Percentiles rank a stretch among this genome's conserved stretches.
phyloP scores from a whole-genome alignment of 2,888 invertebrate genomes.

The Drosophila mercatorum region DNA sequence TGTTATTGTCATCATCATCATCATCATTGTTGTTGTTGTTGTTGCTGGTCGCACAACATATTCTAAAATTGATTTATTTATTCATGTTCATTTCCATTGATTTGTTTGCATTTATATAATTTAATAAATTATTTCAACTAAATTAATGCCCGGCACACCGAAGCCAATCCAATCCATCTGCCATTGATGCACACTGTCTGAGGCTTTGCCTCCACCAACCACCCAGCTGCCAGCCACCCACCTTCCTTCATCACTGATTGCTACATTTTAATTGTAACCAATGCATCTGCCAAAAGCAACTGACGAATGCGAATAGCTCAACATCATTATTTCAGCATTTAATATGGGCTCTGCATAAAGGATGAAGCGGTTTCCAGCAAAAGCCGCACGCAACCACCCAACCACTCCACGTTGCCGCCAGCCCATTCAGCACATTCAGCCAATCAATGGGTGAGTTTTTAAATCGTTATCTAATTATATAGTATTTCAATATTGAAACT shows the following conservation, averaged over 20 bases:
- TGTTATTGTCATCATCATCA: constrained; percentile 4
- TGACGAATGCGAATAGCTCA: constrained; percentile 22
- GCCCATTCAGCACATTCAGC: background rate
- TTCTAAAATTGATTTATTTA: constrained; percentile 74
- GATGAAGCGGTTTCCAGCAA: constrained; percentile 16
- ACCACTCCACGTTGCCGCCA: background rate
- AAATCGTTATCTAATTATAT: constrained; percentile 5
- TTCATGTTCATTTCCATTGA: constrained; percentile 57
- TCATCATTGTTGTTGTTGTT: constrained; percentile 4
- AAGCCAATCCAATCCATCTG: constrained; percentile 20
- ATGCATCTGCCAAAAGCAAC: constrained; percentile 23
- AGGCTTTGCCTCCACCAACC: background rate
- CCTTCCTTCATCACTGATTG: background rate
- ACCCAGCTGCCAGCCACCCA: background rate
- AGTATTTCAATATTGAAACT: background rate
- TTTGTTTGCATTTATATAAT: constrained; percentile 71
- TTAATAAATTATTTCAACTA: constrained; percentile 71
- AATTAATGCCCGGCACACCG: constrained; percentile 57
- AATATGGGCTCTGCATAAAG: constrained; percentile 9
- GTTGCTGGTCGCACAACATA: constrained; percentile 43
- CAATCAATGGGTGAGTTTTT: background rate
- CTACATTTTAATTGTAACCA: constrained; percentile 44
- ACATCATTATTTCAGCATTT: constrained; percentile 25
- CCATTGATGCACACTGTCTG: constrained; percentile 28
- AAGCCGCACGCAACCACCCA: background rate